phyloP scores from a whole-genome alignment of 92 coral and sea anemone genomes.

The Zoanthus gigantus region DNA sequence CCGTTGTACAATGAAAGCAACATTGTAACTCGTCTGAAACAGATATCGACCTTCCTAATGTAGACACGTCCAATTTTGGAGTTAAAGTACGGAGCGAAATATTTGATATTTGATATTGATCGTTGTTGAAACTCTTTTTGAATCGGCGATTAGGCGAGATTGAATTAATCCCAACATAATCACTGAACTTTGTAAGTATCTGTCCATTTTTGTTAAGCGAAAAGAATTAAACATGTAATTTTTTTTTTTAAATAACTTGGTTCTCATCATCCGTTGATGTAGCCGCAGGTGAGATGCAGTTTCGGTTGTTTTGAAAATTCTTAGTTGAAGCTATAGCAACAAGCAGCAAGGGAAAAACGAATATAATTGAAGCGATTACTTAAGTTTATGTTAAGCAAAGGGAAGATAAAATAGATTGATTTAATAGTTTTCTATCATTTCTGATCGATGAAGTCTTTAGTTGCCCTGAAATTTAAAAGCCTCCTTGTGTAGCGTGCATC shows the following conservation, averaged over 20 bases:
- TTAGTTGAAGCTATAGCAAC: no score
- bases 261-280: not conserved
- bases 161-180: not conserved
- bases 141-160: not conserved
- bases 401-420: no score
- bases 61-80: not conserved
- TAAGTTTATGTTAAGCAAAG: no score
- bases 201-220: not conserved
- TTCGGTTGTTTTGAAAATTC: no score
- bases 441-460: no score
- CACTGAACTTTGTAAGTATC: not conserved
- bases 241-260: not conserved
- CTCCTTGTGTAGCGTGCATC: no score
- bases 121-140: not conserved
- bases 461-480: no score
- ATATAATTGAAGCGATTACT: no score
- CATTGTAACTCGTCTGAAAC: constrained; percentile 20
- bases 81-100: constrained; percentile 11
- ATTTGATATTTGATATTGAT: not conserved
- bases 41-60: not conserved
- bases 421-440: no score
- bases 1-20: constrained; percentile 8
- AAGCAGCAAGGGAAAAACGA: no score
- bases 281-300: not conserved
- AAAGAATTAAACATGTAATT: no score